phyloP scores from a whole-genome alignment of 2,888 invertebrate genomes.

The Tipula lateralis region DNA sequence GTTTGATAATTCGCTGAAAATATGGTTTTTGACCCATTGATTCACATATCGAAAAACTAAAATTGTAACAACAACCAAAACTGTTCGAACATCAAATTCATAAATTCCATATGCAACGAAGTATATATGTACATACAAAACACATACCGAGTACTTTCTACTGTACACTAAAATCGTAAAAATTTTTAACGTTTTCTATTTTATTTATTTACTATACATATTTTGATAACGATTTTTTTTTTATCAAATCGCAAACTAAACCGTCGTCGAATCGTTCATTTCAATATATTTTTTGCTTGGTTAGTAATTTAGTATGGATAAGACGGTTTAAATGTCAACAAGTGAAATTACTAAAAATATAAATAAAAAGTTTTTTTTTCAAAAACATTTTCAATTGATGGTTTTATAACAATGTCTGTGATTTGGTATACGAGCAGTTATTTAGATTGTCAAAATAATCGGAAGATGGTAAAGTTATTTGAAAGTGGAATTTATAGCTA shows the following conservation, averaged over 20 bases:
- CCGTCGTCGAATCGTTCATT: background rate
- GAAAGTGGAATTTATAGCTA: background rate
- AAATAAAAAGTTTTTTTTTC: background rate
- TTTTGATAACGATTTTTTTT: background rate
- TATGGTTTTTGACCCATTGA: background rate
- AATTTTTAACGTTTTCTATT: slow-evolving; percentile 4
- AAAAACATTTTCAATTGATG: background rate
- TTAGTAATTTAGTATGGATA: background rate
- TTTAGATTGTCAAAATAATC: background rate
- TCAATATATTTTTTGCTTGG: background rate
- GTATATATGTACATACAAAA: too few relatives aligned
- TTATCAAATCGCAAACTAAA: background rate
- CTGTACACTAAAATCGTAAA: background rate
- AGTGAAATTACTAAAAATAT: background rate
- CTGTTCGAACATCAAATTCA: background rate
- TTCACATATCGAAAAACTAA: background rate
- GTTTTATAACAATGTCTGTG: background rate
- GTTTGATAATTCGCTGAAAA: background rate
- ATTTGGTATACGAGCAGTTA: background rate
- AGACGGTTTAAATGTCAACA: background rate
- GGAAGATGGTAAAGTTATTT: background rate
- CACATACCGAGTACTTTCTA: background rate
- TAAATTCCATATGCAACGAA: background rate
- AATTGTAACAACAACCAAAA: background rate
- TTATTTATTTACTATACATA: background rate